Conservation (phyloP, 2,113 vertebrate genomes). For the Raja brachyura region DNA sequence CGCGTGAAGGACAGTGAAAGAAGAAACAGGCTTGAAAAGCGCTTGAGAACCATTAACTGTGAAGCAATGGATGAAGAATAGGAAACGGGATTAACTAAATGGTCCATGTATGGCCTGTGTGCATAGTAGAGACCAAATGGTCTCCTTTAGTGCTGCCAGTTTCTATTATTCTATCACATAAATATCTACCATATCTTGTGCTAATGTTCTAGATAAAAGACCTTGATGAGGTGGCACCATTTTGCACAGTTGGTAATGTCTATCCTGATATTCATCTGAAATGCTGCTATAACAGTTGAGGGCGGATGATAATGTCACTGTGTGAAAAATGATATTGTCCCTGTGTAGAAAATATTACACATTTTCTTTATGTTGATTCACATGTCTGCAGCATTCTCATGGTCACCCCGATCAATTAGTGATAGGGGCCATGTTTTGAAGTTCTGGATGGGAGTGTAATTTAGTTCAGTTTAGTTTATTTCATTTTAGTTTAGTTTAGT, state of each 20-base stretch:
- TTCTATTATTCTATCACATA: too few relatives aligned
- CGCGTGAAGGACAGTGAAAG: too few relatives aligned
- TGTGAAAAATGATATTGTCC: neutral
- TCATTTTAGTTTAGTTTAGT: too few relatives aligned
- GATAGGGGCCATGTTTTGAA: neutral
- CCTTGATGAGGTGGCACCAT: neutral
- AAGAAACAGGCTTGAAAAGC: too few relatives aligned
- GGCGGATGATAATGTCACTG: neutral
- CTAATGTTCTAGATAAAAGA: neutral
- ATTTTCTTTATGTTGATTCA: neutral
- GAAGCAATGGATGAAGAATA: too few relatives aligned
- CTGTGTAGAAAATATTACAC: neutral
- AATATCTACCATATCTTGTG: neutral
- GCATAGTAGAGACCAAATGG: too few relatives aligned
- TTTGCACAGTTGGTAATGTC: neutral
- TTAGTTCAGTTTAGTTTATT: too few relatives aligned
- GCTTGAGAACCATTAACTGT: too few relatives aligned
- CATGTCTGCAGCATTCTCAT: neutral
- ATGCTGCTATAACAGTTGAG: neutral
- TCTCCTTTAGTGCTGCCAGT: neutral
- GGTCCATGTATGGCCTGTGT: too few relatives aligned
- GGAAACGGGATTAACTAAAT: too few relatives aligned
- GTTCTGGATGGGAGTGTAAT: neutral
- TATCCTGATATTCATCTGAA: neutral
- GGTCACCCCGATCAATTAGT: neutral